phyloP scores from a whole-genome alignment of 2,888 invertebrate genomes.

The Caenorhabditis parvicauda region DNA sequence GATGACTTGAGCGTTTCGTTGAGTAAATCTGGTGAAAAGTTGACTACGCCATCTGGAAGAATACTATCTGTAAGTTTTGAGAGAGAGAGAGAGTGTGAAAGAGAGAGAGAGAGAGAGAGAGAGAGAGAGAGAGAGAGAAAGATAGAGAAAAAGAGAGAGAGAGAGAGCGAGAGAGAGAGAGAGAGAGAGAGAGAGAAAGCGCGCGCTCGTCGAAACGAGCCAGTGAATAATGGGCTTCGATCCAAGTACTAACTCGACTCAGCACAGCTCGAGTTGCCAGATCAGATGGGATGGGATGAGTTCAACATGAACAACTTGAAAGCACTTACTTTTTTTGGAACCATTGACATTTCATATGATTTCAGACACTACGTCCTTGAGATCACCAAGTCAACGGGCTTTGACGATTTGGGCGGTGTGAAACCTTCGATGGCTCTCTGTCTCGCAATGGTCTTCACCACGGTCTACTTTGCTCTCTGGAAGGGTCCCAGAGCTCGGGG shows the following conservation, averaged over 20 bases:
- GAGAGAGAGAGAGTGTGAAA: too few species aligned
- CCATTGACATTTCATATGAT: background rate
- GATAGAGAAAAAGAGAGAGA: too few species aligned
- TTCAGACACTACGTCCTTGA: conserved; percentile 83
- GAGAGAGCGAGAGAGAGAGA: too few species aligned
- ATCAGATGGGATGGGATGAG: too few species aligned
- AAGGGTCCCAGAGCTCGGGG: conserved; percentile 85
- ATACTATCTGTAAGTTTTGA: conserved; percentile 80
- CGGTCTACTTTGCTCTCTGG: conserved; percentile 94
- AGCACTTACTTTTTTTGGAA: background rate
- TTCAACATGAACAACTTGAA: too few species aligned
- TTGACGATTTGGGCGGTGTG: conserved; percentile 83
- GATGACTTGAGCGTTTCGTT: conserved; percentile 63
- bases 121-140: too few species aligned
- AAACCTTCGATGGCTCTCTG: conserved; percentile 85
- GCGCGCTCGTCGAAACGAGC: too few species aligned
- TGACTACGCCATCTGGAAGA: conserved; percentile 75
- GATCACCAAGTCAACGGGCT: conserved; percentile 78
- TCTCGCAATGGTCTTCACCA: conserved; percentile 83
- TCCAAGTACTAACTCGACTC: too few species aligned
- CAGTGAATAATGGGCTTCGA: too few species aligned
- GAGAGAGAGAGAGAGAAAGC: too few species aligned
- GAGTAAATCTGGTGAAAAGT: conserved; percentile 20
- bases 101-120: too few species aligned
- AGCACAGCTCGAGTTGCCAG: too few species aligned